phyloP scores from a whole-genome alignment of 2,797 vertebrate genomes.

The Carcharodon carcharias region DNA sequence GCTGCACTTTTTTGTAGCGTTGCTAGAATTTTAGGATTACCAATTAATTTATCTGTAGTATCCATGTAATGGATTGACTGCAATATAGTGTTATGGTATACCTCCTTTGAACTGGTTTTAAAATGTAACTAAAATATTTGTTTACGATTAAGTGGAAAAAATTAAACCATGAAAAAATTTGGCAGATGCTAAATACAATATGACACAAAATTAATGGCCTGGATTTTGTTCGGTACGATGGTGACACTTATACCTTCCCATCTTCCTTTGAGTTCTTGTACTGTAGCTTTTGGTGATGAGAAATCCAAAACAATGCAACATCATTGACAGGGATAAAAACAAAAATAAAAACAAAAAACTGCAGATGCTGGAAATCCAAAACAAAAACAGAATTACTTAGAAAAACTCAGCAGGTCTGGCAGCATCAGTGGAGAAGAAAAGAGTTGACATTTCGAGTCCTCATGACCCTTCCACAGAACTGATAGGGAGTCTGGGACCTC shows the following conservation, averaged over 20 bases:
- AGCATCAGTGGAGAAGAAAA: no score
- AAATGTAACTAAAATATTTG: not conserved
- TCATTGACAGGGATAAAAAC: no score
- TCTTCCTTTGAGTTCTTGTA: not conserved
- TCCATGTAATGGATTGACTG: not conserved
- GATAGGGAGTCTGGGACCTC: not conserved
- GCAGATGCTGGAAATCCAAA: no score
- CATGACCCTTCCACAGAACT: no score
- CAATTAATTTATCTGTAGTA: not conserved
- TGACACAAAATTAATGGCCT: not conserved
- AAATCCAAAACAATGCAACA: no score
- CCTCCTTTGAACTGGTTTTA: not conserved
- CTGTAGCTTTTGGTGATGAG: not conserved
- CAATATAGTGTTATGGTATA: not conserved
- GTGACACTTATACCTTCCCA: not conserved
- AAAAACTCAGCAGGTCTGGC: no score
- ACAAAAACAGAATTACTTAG: no score
- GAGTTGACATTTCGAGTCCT: no score
- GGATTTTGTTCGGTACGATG: not conserved
- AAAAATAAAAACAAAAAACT: no score
- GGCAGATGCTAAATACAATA: not conserved
- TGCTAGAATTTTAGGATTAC: not conserved
- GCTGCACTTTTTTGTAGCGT: not conserved
- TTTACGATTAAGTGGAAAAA: not conserved
- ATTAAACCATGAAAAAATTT: not conserved